phyloP scores from a whole-genome alignment of 2,113 vertebrate species.

The Myxocyprinus asiaticus region DNA sequence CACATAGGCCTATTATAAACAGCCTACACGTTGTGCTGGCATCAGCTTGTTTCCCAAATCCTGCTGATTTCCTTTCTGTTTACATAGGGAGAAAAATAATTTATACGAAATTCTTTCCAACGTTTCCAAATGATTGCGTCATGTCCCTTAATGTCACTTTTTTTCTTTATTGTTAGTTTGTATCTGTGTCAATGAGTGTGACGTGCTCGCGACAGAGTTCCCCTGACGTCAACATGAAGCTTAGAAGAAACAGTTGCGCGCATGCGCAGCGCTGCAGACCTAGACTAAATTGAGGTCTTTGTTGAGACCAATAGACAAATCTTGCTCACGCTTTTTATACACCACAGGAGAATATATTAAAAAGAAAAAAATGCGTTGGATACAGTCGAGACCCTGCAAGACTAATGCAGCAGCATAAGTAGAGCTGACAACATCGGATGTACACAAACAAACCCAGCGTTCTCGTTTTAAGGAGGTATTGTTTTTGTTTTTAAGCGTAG shows the following conservation, averaged over 20 bases:
- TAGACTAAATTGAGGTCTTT: slow-evolving; percentile 50
- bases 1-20: too few species aligned
- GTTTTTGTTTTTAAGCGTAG: not conserved
- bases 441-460: slow-evolving; percentile 74
- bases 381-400: not conserved
- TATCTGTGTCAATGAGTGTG: not conserved
- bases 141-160: too few species aligned
- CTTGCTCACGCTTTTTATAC: not conserved
- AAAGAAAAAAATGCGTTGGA: not conserved
- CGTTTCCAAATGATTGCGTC: too few species aligned
- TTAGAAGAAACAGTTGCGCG: slow-evolving; percentile 38
- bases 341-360: not conserved
- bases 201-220: not conserved
- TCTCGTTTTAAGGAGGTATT: slow-evolving; percentile 70
- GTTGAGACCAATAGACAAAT: slow-evolving; percentile 53
- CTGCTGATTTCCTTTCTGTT: too few species aligned
- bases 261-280: slow-evolving; percentile 60
- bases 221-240: slow-evolving; percentile 61
- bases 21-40: too few species aligned
- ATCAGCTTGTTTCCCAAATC: too few species aligned
- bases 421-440: slow-evolving; percentile 52
- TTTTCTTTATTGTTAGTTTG: too few species aligned
- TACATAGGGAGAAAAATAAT: too few species aligned
- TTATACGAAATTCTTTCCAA: too few species aligned
- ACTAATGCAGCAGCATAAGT: not conserved